phyloP scores from a whole-genome alignment of 2,797 vertebrate species.

The Premnoplex brunnescens region DNA sequence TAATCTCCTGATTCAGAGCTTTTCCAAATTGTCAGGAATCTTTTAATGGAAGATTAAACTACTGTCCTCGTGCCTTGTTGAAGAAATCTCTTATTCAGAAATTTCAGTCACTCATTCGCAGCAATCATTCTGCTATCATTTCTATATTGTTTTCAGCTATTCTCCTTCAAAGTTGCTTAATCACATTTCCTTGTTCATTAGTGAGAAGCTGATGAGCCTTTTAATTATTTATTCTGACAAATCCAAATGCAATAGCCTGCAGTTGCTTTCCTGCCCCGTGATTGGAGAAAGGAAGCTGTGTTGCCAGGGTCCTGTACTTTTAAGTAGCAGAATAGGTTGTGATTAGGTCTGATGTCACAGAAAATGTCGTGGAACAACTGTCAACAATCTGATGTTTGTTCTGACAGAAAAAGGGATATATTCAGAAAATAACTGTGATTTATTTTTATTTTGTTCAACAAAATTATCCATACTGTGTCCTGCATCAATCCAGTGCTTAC shows the following conservation, averaged over 20 bases:
- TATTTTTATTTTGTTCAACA: slow-evolving; percentile 5
- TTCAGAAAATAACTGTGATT: background rate
- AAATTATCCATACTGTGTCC: background rate
- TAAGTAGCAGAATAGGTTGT: slow-evolving; percentile 28
- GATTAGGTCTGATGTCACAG: slow-evolving; percentile 29
- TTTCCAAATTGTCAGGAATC: slow-evolving; percentile 38
- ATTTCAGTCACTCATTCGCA: slow-evolving; percentile 34
- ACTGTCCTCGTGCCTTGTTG: slow-evolving; percentile 3
- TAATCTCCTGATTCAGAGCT: slow-evolving; percentile 38
- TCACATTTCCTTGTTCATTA: slow-evolving; percentile 62
- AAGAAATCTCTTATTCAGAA: slow-evolving; percentile 49
- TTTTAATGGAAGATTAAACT: slow-evolving; percentile 55
- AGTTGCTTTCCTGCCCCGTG: background rate
- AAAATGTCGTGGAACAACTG: background rate
- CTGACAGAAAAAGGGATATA: background rate
- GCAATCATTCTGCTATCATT: slow-evolving; percentile 43
- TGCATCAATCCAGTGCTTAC: background rate
- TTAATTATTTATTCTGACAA: slow-evolving; percentile 56
- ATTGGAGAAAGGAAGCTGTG: background rate
- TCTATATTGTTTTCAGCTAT: slow-evolving; percentile 40
- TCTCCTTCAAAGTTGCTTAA: slow-evolving; percentile 48
- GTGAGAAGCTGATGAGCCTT: slow-evolving; percentile 18
- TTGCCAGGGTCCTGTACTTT: background rate
- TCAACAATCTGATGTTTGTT: background rate
- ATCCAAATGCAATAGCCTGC: slow-evolving; percentile 11